Evolutionary conservation across 2,888 invertebrate species (phyloP).

Genomic region (Idaea dimidiata): DNA sequence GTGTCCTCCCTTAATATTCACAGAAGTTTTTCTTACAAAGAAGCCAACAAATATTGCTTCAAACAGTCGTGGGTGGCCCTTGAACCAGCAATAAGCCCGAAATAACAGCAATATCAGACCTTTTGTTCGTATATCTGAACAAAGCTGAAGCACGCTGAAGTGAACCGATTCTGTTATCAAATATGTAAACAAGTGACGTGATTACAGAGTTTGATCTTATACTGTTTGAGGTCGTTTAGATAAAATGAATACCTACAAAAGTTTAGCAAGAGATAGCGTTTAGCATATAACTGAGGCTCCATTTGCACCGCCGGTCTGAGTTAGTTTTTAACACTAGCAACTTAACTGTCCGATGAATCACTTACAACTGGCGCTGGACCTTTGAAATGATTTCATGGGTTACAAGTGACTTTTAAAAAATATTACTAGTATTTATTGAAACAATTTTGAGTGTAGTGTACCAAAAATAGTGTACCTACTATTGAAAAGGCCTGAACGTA

Average conservation of each 20-base stretch:
- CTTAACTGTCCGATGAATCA: too few species aligned
- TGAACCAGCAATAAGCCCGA: background rate
- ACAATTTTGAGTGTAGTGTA: too few species aligned
- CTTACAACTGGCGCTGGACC: too few species aligned
- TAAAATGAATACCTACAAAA: background rate
- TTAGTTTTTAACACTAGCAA: too few species aligned
- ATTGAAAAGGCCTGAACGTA: too few species aligned
- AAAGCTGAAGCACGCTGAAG: background rate
- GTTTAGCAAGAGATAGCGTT: background rate
- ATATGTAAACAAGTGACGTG: background rate
- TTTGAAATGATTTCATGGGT: too few species aligned
- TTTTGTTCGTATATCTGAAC: background rate
- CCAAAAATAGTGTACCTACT: too few species aligned
- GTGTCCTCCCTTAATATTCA: background rate
- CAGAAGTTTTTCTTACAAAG: constrained; percentile 1
- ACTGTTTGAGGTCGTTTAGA: background rate
- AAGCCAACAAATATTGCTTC: constrained; percentile 1
- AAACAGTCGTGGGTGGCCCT: background rate
- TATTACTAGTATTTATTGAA: too few species aligned
- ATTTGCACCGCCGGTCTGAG: too few species aligned
- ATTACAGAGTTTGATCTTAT: background rate
- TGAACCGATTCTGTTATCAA: background rate
- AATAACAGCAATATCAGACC: background rate
- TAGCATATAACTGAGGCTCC: too few species aligned
- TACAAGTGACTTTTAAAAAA: too few species aligned